Conservation (phyloP, 2,888 invertebrate genomes). For the Argyresthia goedartella region DNA sequence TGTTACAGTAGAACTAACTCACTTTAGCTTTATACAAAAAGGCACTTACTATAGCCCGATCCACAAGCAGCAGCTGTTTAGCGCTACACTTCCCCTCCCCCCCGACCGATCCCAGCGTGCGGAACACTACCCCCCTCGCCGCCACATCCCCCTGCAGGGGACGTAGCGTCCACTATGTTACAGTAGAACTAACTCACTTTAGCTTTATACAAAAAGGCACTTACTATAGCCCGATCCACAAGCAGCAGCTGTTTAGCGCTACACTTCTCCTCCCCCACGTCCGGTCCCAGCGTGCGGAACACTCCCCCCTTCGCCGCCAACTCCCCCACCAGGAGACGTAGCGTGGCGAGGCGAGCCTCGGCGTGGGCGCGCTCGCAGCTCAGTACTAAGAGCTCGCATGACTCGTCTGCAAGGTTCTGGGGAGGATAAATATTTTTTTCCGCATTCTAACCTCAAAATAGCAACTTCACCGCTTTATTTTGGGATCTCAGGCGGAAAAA, state of each 20-base stretch:
- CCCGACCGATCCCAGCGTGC: no score
- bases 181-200: no score
- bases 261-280: slow-evolving; percentile 5
- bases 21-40: not conserved
- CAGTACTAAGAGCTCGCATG: slow-evolving; percentile 39
- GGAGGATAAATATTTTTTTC: not conserved
- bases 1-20: no score
- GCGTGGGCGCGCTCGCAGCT: slow-evolving; percentile 31
- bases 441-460: no score
- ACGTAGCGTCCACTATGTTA: no score
- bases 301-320: slow-evolving; percentile 20
- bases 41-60: slow-evolving; percentile 41
- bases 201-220: slow-evolving; percentile 13
- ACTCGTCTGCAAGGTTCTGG: slow-evolving; percentile 27
- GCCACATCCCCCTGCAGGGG: no score
- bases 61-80: slow-evolving; percentile 21
- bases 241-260: slow-evolving; percentile 16
- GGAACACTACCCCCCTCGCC: no score
- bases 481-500: no score
- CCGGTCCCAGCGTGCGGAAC: slow-evolving; percentile 16
- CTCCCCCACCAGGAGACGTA: slow-evolving; percentile 23
- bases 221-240: slow-evolving; percentile 40
- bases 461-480: no score
- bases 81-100: slow-evolving; percentile 7
- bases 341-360: slow-evolving; percentile 23